Base-by-base conservation (phyloP, 1,140 invertebrate species). In the Monomorium pharaonis region DNA sequence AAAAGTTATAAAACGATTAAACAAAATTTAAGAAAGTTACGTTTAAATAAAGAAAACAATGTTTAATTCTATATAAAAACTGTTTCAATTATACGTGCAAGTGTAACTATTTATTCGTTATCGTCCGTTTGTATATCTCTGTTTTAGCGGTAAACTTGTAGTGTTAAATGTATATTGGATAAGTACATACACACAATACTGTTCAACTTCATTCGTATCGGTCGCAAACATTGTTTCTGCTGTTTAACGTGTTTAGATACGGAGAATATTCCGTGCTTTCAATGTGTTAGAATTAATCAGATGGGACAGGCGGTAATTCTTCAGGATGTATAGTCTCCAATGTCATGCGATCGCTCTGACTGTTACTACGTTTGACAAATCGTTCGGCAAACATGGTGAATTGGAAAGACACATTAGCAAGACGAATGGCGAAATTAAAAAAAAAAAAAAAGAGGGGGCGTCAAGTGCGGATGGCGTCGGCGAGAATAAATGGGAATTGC, bases 211-310 rank as follows among this genome's bases (percentile, higher is more conserved):
- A 37, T 58, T 58, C 21, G 67, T 72, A 44, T 60, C 51, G 27
- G 18, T 10, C 54, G 44, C 33, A 10, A 27, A 67, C 7, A 49
- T 44, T 16, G 21, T 47, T 67, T 37, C 18, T 24, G n/a, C 16
- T 69, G 63, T 16, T 69, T 63, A 63, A 65, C n/a, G 27, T 65
- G 75, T 78, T 78, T 77, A 63, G 75, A 44, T 21, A 54, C 42
- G 10, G 44, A 51, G 62, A 27, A 27, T 56, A 56, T 56, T 80
- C 9, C 51, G 16, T 16, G 77, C 77, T 69, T 12, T 54, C 47
- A n/a, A n/a, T 69, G 63, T 88, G 75, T 58, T 60, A 65, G 47
- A 67, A 88, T 88, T 88, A 89, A 89, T 89, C 88, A 88, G 83
- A 67, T 62, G 54, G 12, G 87, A 74, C 83, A 56, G 86, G 72